A percentile compares a stretch with the other conserved stretches of the same genome.
Evolutionary conservation across 2,888 invertebrate genomes (phyloP).

Genomic region (Pristionchus japonicus): DNA sequence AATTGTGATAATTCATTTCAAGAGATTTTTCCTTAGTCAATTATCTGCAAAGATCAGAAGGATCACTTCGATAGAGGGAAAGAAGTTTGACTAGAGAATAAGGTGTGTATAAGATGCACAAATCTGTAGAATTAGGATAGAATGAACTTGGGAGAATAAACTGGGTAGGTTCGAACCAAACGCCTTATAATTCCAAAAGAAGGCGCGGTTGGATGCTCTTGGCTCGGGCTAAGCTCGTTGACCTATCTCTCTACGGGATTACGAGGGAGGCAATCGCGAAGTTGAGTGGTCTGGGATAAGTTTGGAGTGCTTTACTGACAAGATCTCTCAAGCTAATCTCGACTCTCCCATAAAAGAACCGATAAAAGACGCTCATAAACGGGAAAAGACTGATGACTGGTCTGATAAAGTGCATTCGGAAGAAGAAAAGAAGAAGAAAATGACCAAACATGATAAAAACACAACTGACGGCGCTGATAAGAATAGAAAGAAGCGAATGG

Average conservation of each 20-base stretch:
- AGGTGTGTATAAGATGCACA: no score
- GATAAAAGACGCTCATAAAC: background rate
- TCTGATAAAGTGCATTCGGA: background rate
- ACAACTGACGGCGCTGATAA: background rate
- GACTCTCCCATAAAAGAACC: background rate
- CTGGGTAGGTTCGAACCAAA: no score
- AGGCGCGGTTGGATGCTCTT: no score
- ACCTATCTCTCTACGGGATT: background rate
- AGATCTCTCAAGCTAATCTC: background rate
- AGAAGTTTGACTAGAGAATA: no score
- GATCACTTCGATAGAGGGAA: no score
- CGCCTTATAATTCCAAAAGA: no score
- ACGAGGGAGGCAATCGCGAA: background rate
- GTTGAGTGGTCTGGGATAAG: background rate
- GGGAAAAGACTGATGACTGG: background rate
- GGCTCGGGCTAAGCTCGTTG: background rate
- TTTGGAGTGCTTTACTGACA: background rate
- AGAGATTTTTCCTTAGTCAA: no score
- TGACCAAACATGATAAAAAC: conserved; percentile 4
- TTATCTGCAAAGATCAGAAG: no score
- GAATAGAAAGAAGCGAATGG: background rate
- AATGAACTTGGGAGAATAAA: no score
- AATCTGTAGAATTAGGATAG: no score
- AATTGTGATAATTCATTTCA: no score
- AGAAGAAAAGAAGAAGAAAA: background rate